Conservation (phyloP, 2,797 vertebrate species). For the Darevskia mixta region DNA sequence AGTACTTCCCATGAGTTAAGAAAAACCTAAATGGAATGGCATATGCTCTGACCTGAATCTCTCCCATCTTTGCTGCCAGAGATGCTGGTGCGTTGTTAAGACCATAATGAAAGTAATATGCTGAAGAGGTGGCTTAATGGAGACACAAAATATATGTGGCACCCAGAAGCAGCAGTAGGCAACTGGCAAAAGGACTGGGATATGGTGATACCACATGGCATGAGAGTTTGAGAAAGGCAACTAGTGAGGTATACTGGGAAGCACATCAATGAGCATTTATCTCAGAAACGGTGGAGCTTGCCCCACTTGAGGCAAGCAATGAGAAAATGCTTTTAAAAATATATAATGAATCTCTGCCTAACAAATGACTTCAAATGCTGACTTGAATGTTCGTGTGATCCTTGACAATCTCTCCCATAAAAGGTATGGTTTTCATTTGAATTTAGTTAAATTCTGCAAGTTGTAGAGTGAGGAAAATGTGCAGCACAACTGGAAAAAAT, state of each 20-base stretch:
- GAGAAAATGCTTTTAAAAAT: neutral
- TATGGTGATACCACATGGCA: constrained; percentile 18
- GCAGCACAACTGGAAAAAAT: constrained; percentile 19
- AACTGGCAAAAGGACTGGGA: neutral
- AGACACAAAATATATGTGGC: neutral
- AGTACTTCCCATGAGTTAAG: neutral
- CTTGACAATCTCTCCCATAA: constrained; percentile 1
- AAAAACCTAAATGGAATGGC: neutral
- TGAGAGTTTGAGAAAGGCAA: constrained; percentile 9
- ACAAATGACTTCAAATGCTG: constrained; percentile 38
- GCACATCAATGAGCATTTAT: neutral
- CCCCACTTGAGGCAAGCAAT: neutral
- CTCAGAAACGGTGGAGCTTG: neutral
- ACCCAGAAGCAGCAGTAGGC: neutral
- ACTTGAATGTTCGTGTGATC: constrained; percentile 32
- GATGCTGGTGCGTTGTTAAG: neutral
- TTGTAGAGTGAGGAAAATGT: constrained; percentile 48
- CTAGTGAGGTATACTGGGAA: constrained; percentile 16
- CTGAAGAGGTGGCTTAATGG: neutral
- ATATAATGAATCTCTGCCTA: neutral
- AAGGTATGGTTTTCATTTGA: constrained; percentile 38
- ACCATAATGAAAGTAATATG: neutral
- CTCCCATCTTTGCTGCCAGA: no score
- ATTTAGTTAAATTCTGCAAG: constrained; percentile 48
- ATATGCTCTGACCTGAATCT: no score